Base-by-base conservation (phyloP, 2,888 invertebrate genomes). In the Rotaria magnacalcarata region DNA sequence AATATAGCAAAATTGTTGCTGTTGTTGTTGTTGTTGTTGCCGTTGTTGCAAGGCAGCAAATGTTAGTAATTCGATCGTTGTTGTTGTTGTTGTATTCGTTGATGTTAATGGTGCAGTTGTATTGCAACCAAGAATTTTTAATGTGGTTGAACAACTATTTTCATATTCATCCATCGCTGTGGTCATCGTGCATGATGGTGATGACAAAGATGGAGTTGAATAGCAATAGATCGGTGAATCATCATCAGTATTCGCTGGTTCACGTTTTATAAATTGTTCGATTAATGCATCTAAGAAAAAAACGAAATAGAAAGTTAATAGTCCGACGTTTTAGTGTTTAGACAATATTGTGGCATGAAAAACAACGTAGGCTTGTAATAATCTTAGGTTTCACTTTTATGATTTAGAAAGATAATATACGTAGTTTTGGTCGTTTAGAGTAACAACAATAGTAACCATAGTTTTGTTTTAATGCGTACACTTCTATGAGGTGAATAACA, bases 61-160 rank as follows among this genome's bases (percentile, higher is more conserved):
- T 27, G 67, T 67, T 19, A 67, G 67, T 67, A 67, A 34, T 67
- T 67, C 67, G 19, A 67, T 67, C n/a, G 60, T 60, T 67, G 67
- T 67, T 67, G 56, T 56, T 56, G 67, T 67, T 6, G 67, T 67
- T 27, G 67, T 67, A 34, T 67, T 67, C 5, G 67, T 34, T 67
- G 67, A 8, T 67, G 67, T 34, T 34, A 67, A 10, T 43, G 80
- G 80, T 80, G 47, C 80, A 10, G 80, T 80, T 80, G 80, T 47
- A 47, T 80, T 80, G 14, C 80, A 80, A 80, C 80, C 80, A n/a
- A 80, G 47, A 47, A 80, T 80, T 80, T 80, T 80, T 6, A 80
- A 80, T 47, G 80, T 80, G 1, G 80, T 14, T 80, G 80, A 80
- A 47, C 67, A 67, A 67, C 67, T 67, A 67, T 80, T 80, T n/a